A percentile compares a stretch with the other conserved stretches of the same genome.
Conservation (phyloP, 1,140 invertebrate species). For the Apis laboriosa region DNA sequence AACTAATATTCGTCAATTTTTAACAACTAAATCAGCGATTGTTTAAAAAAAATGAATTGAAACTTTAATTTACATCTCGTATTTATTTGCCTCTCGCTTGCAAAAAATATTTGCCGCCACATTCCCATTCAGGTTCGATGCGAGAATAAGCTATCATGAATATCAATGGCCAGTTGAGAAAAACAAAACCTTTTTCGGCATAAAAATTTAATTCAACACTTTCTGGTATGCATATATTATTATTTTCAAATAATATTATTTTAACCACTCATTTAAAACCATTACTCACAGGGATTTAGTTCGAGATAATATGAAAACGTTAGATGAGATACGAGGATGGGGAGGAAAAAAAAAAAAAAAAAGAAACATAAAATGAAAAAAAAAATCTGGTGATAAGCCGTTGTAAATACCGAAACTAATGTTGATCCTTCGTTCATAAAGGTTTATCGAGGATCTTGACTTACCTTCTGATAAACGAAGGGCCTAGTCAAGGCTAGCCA, state of each 20-base stretch:
- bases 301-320: neutral
- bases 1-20: too few relatives aligned
- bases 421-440: neutral
- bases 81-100: neutral
- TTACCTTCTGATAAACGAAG: slow-evolving; percentile 94
- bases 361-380: neutral
- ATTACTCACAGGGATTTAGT: neutral
- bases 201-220: neutral
- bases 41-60: too few relatives aligned
- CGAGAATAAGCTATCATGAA: neutral
- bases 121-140: neutral
- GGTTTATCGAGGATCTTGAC: slow-evolving; percentile 50
- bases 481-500: slow-evolving; percentile 92
- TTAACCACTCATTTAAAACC: too few relatives aligned
- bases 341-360: too few relatives aligned
- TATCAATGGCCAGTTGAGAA: neutral
- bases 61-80: neutral
- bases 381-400: neutral
- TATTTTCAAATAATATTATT: neutral
- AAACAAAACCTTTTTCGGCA: neutral
- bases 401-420: neutral
- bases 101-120: neutral
- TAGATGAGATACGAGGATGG: neutral
- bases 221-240: neutral
- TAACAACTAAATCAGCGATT: too few relatives aligned